Conservation (phyloP, 2,888 invertebrate genomes). For the Trachelus troglodyta region DNA sequence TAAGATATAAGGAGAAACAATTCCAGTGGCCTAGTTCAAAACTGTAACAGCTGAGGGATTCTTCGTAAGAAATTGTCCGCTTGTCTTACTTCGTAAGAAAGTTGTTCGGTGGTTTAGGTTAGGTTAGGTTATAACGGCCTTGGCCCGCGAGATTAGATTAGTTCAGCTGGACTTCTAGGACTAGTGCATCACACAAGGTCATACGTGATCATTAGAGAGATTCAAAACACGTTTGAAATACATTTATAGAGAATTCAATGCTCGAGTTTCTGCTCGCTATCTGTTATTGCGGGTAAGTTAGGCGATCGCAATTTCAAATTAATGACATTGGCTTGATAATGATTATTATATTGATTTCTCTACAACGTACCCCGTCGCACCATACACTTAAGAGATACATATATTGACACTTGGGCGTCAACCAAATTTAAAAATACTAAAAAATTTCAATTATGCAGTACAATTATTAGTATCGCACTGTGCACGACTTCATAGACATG, state of each 20-base stretch:
- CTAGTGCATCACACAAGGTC: neutral
- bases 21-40: conserved; percentile 33
- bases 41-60: conserved; percentile 5
- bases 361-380: neutral
- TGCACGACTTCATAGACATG: neutral
- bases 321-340: neutral
- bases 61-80: neutral
- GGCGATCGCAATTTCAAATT: neutral
- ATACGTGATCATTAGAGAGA: neutral
- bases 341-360: neutral
- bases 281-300: neutral
- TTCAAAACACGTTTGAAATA: neutral
- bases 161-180: neutral
- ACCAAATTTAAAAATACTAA: neutral
- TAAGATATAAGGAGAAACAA: conserved; percentile 9
- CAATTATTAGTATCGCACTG: neutral
- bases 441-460: neutral
- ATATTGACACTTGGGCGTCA: neutral
- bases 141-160: neutral
- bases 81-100: too few species aligned
- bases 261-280: neutral
- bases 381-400: neutral
- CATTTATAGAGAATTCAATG: neutral
- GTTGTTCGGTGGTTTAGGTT: too few species aligned
- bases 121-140: too few species aligned